phyloP scores from a whole-genome alignment of 2,888 invertebrate genomes.

The Eupithecia pulchellata region DNA sequence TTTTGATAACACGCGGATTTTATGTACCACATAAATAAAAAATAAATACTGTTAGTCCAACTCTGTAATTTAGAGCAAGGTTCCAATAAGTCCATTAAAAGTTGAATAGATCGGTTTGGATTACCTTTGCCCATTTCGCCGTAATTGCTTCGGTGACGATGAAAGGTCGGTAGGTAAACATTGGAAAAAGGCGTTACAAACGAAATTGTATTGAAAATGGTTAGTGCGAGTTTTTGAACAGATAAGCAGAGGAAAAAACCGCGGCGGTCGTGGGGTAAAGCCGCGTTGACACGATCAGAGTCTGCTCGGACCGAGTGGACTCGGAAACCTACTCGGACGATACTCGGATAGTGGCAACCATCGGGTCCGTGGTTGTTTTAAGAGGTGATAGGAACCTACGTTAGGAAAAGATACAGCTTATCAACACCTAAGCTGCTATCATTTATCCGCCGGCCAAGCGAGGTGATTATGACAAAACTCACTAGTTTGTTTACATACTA shows the following conservation, averaged over 20 bases:
- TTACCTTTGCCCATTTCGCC: conserved; percentile 45
- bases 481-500: too few species aligned
- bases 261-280: too few species aligned
- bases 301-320: too few species aligned
- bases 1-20: background rate
- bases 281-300: too few species aligned
- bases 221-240: background rate
- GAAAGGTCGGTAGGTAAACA: conserved; percentile 30
- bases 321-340: too few species aligned
- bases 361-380: background rate
- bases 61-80: conserved; percentile 46
- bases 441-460: background rate
- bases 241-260: background rate
- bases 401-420: too few species aligned
- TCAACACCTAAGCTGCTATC: too few species aligned
- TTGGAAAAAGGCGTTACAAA: background rate
- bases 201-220: background rate
- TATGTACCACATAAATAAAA: conserved; percentile 13
- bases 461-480: background rate
- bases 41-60: conserved; percentile 15
- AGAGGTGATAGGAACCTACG: too few species aligned
- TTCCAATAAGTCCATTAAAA: conserved; percentile 46
- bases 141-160: conserved; percentile 38
- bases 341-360: too few species aligned
- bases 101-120: conserved; percentile 41